Base-by-base conservation (phyloP, 1,140 invertebrate species). In the Nymphalis io region DNA sequence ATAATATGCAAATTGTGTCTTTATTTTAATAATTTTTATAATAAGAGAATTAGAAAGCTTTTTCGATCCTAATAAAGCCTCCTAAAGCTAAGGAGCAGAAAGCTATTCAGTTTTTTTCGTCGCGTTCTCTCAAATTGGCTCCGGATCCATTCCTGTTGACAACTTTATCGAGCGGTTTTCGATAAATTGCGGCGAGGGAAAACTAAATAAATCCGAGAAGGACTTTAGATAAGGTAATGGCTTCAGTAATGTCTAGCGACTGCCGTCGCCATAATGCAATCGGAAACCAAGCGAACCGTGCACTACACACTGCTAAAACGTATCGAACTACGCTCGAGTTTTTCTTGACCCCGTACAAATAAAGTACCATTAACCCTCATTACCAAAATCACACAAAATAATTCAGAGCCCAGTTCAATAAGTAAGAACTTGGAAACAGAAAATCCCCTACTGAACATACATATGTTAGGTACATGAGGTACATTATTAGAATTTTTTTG, bases 171-270 rank as follows among this genome's bases (percentile, higher is more conserved):
- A 91, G 83, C 82, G 87, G 83, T 87, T 88, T 89, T 87, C 88
- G 87, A 90, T 91, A 90, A 90, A 89, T 89, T 90, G 88, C 87
- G 87, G 85, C 82, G 82, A 85, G 87, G 87, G 89, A 88, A 91
- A 89, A 89, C 87, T 91, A 91, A 91, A 90, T 91, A 90, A 91
- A 91, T 91, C 88, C 88, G 82, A 87, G 84, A 88, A 84, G 85
- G 87, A 86, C 87, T 91, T 90, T 86, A 90, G 89, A 91, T 91
- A 91, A 91, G 87, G 89, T 91, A 91, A 91, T 91, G 87, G 88
- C 78, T 84, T 82, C 85, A 83, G 84, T 90, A 89, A 89, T 88
- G 88, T 83, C 85, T 88, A 74, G 82, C 79, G 81, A 85, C 84
- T 87, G 85, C 82, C 78, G 79, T 76, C 75, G 79, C 83, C 78